Base-by-base conservation (phyloP, 2,113 vertebrate genomes). In the Canis aureus region DNA sequence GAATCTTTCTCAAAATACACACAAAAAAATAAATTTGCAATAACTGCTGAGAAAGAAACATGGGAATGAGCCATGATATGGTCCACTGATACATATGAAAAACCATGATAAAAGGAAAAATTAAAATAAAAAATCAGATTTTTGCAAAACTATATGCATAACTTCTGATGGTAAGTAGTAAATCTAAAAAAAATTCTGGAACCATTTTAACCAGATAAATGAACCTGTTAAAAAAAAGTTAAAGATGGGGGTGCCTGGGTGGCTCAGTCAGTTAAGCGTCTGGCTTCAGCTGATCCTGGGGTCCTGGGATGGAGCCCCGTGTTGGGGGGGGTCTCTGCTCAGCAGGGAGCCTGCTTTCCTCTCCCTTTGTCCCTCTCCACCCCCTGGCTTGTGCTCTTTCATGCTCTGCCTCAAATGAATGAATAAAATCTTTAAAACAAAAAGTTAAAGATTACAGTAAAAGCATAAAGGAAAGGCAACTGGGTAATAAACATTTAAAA, bases 1-100 rank as follows among this genome's bases (percentile, higher is more conserved):
- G 29, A 84, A 89, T 84, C 25, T 73, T 94, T 89, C 62, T 89
- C 69, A 84, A 91, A 94, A 96, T 38, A 71, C 29, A 94, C 4
- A 66, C 15, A 53, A 23, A 95, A 38, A 94, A 87, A 62, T 38
- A 62, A 49, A 22, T 17, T 49, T 49, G 7, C 43, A 81, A 16
- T 74, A 67, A 81, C 7, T 59, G 23, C 78, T 20, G 15, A 59
- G 66, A 81, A 57, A 92, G 57, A 88, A 96, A 89, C 11, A 49
- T 16, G 62, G 35, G n/a, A 84, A 73, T 71, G 5, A 88, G 35
- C 62, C 53, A 32, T 16, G 8, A 82, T 20, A 53, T 9, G 66
- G 49, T 49, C 25, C 19, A 81, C 5, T 85, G 5, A 20, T 38
- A 73, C 66, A 38, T 84, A 86, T 32, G 19, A 93, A 92, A 89